These are phyloP conservation scores for Cacoxenus indagator DNA, from an alignment of 2,888 invertebrate genomes.

Conservation along the genomic window DNA sequence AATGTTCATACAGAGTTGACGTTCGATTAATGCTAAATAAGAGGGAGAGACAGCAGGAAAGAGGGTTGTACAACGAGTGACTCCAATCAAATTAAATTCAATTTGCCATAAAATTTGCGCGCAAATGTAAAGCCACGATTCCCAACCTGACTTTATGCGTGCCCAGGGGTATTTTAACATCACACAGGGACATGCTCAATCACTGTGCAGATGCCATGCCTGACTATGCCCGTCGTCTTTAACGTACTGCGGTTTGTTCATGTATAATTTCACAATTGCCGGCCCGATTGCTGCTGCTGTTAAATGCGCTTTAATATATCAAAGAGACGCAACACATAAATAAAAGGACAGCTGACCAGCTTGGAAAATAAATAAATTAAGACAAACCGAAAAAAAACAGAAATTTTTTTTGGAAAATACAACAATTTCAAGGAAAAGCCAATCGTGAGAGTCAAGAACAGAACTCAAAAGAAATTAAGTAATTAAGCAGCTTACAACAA, in stretches of 20 bases:
- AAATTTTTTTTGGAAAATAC: background rate
- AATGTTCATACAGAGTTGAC: background rate
- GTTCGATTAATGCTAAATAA: background rate
- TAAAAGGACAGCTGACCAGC: background rate
- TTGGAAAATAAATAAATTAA: background rate
- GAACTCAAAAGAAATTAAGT: slow-evolving; percentile 53
- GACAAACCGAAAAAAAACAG: background rate
- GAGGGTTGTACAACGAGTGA: too few relatives aligned
- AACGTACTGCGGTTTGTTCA: background rate
- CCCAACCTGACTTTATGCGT: slow-evolving; percentile 30
- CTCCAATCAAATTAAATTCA: slow-evolving; percentile 61
- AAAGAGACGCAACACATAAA: slow-evolving; percentile 44
- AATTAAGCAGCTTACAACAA: slow-evolving; percentile 64
- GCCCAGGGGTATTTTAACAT: slow-evolving; percentile 39
- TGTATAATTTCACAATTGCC: slow-evolving; percentile 41
- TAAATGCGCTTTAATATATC: slow-evolving; percentile 59
- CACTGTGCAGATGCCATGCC: background rate
- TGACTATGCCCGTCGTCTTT: background rate
- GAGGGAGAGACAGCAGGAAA: background rate
- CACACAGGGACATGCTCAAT: too few relatives aligned
- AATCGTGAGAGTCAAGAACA: slow-evolving; percentile 27
- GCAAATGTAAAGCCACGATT: slow-evolving; percentile 35
- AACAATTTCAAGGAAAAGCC: slow-evolving; percentile 39
- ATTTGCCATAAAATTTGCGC: slow-evolving; percentile 45
- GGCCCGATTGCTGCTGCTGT: slow-evolving; percentile 17